These are phyloP conservation scores for Choristoneura fumiferana DNA, from an alignment of 1,140 invertebrate species.

Conservation along the genomic window DNA sequence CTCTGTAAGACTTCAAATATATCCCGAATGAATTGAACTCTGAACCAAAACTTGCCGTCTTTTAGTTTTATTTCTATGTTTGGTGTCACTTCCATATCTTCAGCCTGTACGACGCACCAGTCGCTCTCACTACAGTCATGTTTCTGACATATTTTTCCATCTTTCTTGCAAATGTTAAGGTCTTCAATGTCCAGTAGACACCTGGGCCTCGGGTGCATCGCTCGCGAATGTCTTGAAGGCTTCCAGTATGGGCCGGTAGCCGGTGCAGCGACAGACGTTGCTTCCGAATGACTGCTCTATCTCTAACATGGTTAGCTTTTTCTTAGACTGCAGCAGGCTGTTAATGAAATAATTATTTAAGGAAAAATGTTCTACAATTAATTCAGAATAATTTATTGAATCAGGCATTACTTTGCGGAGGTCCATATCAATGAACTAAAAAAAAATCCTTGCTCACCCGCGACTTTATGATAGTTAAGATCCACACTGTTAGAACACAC, in stretches of 20 bases:
- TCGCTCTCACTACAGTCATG: slow-evolving; percentile 35
- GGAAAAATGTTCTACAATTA: no score
- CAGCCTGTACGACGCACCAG: slow-evolving; percentile 46
- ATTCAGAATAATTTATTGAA: no score
- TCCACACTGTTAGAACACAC: no score
- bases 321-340: slow-evolving; percentile 41
- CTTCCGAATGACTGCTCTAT: slow-evolving; percentile 84
- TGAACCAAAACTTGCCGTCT: slow-evolving; percentile 64
- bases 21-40: slow-evolving; percentile 64
- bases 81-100: slow-evolving; percentile 21
- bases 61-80: slow-evolving; percentile 36
- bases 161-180: slow-evolving; percentile 40
- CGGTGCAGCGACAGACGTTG: slow-evolving; percentile 89
- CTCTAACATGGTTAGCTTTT: slow-evolving; percentile 76
- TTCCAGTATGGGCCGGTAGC: slow-evolving; percentile 88
- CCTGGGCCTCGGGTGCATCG: slow-evolving; percentile 62
- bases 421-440: no score
- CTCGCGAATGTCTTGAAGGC: slow-evolving; percentile 83
- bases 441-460: no score
- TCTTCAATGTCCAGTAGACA: slow-evolving; percentile 43
- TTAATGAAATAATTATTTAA: neutral
- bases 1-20: slow-evolving; percentile 75
- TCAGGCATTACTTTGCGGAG: no score
- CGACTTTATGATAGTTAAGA: no score
- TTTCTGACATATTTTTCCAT: slow-evolving; percentile 35